A percentile compares a stretch with the other conserved stretches of the same genome.
Conservation (phyloP, 2,113 vertebrate species). For the Scatophagus argus region DNA sequence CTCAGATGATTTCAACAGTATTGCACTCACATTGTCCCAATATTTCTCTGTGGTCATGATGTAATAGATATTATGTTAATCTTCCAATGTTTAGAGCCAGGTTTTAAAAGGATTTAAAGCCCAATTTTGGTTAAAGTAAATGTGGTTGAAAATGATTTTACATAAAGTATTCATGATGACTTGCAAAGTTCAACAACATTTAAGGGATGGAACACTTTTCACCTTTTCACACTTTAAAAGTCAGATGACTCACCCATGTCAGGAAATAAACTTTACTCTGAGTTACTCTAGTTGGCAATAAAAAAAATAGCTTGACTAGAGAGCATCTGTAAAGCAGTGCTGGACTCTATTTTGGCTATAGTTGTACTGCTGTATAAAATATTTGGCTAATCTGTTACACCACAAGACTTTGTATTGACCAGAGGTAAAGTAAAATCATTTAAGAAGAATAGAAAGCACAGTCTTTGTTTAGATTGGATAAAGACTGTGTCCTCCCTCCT, state of each 20-base stretch:
- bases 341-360: not conserved
- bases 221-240: not conserved
- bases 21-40: conserved; percentile 33
- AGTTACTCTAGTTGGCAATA: conserved; percentile 23
- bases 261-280: conserved; percentile 14
- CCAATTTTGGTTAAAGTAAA: not conserved
- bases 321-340: conserved; percentile 1
- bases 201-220: not conserved
- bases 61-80: too few species aligned
- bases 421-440: conserved; percentile 6
- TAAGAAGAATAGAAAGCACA: conserved; percentile 7
- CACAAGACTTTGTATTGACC: not conserved
- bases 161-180: not conserved
- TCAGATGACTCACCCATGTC: conserved; percentile 29
- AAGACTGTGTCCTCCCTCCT: conserved; percentile 10
- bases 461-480: conserved; percentile 22
- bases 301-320: conserved; percentile 4
- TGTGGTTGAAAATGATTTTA: not conserved
- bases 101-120: not conserved
- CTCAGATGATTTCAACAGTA: conserved; percentile 34
- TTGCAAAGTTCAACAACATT: not conserved
- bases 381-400: not conserved
- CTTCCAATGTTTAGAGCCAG: not conserved
- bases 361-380: conserved; percentile 16
- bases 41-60: not conserved